Conservation (phyloP, 2,113 vertebrate genomes). For the Talpa occidentalis region DNA sequence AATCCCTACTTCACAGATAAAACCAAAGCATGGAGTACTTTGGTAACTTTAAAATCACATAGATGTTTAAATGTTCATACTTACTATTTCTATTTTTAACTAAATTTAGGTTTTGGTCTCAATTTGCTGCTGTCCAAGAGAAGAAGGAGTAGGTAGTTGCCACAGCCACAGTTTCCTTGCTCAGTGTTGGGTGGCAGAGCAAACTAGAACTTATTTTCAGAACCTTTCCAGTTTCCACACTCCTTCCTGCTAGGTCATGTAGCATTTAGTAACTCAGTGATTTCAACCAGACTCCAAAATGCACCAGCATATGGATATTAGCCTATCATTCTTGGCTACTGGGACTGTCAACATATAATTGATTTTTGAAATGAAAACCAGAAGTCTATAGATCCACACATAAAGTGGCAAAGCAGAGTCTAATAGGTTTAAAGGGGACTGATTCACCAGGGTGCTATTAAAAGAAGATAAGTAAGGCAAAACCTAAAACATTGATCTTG, state of each 20-base stretch:
- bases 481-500: background rate
- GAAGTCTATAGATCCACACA: background rate
- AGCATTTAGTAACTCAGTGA: background rate
- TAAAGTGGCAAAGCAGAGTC: background rate
- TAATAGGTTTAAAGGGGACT: background rate
- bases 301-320: background rate
- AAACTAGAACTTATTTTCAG: constrained; percentile 7
- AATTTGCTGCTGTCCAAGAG: background rate
- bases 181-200: background rate
- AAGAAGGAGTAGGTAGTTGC: background rate
- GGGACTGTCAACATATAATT: background rate
- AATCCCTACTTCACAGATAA: background rate
- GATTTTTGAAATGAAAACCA: constrained; percentile 66
- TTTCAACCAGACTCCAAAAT: constrained; percentile 14
- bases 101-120: background rate
- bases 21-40: background rate
- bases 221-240: background rate
- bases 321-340: constrained; percentile 2
- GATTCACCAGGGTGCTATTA: background rate
- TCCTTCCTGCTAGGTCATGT: background rate
- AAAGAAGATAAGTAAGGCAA: background rate
- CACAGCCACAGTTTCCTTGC: background rate
- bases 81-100: constrained; percentile 20
- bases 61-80: background rate
- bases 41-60: background rate